Evolutionary conservation across 2,113 vertebrate species (phyloP), one percentile per base, ranked within the genome.

Genomic region (Clinocottus analis): DNA sequence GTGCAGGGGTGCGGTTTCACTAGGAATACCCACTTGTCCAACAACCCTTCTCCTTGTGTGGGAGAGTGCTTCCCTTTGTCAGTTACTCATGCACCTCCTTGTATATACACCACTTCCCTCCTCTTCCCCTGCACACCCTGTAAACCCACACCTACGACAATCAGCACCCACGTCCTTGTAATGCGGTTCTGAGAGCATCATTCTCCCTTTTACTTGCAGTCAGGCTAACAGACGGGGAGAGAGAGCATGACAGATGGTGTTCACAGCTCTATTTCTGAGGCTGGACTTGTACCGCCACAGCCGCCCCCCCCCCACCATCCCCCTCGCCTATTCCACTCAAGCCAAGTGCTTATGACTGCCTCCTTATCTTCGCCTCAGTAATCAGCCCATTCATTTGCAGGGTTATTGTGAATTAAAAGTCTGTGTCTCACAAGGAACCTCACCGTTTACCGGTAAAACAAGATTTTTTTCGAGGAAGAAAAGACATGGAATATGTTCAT

Each of bases 181-280:
- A 85, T 89, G 90, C 90, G 82, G 90, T 77, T 90, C 89, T 80
- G 88, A 92, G 93, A 91, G 93, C 93, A 90, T 87, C 91, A 82
- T 90, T 93, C 90, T 91, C 89, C 83, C 85, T 92, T 89, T 89
- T 85, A 87, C 92, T 93, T 91, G 88, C 93, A 93, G 93, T 92
- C 92, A 91, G 90, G 93, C 93, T 92, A 94, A 93, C 92, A 94
- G 93, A 93, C 92, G 93, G 91, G 90, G 92, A 94, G 93, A 93
- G 94, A 93, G 91, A 94, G 93, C 91, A 91, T 91, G 94, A 94
- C 94, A 95, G 94, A 95, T 95, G 95, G 94, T 94, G 94, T 95
- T 95, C 94, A 94, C 94, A 95, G 93, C 95, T 95, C 95, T 95
- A 95, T 95, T 95, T 95, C 95, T 95, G 94, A 95, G 94, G 91